Evolutionary conservation across 2,888 invertebrate species (phyloP).

Genomic region (Congeria kusceri): DNA sequence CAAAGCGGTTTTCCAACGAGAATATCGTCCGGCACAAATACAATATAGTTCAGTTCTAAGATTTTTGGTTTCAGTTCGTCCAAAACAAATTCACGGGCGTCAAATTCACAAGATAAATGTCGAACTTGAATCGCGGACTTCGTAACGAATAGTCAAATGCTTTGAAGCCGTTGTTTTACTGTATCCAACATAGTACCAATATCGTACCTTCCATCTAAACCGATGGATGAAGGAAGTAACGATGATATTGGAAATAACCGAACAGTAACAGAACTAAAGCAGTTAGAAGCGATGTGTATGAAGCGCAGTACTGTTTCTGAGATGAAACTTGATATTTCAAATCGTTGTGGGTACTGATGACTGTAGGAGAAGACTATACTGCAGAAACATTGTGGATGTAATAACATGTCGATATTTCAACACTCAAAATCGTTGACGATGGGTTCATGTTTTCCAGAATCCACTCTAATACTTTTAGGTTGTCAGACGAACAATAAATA

Average conservation of each 20-base stretch:
- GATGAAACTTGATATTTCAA: not conserved
- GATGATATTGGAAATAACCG: too few relatives aligned
- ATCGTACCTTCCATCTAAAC: too few relatives aligned
- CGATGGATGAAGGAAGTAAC: too few relatives aligned
- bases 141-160: not conserved
- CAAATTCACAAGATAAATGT: not conserved
- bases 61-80: not conserved
- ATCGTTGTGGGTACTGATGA: not conserved
- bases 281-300: too few relatives aligned
- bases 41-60: not conserved
- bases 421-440: not conserved
- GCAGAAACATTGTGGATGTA: too few relatives aligned
- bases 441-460: not conserved
- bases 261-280: too few relatives aligned
- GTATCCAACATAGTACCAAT: constrained; percentile 39
- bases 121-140: not conserved
- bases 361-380: too few relatives aligned
- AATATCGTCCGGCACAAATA: not conserved
- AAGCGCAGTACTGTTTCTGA: constrained; percentile 25
- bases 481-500: too few relatives aligned
- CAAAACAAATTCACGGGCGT: not conserved
- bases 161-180: not conserved
- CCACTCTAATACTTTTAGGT: too few relatives aligned
- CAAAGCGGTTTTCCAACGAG: not conserved
- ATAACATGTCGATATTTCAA: too few relatives aligned